These are phyloP conservation scores for Vesta saturnalis DNA, from an alignment of 2,888 invertebrate genomes.

Conservation along the genomic window DNA sequence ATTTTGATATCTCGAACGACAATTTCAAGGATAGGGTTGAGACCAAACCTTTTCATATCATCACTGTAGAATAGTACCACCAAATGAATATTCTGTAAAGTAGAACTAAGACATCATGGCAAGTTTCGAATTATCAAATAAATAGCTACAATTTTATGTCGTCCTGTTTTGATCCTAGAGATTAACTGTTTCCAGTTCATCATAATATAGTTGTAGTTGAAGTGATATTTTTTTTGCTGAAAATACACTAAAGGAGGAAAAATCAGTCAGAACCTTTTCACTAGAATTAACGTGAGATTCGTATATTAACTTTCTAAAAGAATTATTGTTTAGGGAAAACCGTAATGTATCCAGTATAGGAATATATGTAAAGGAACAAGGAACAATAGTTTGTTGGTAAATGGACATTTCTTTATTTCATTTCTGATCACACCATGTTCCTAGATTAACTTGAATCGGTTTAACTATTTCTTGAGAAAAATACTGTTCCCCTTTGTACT, in stretches of 20 bases:
- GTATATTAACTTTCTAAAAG: conserved; percentile 18
- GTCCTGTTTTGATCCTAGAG: conserved; percentile 33
- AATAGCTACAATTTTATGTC: conserved; percentile 29
- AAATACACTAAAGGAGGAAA: neutral
- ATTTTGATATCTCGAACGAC: conserved; percentile 36
- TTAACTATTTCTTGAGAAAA: conserved; percentile 22
- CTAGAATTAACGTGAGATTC: neutral
- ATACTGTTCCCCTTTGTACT: conserved; percentile 23
- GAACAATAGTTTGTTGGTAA: conserved; percentile 11
- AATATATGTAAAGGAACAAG: conserved; percentile 22
- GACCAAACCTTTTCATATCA: conserved; percentile 10
- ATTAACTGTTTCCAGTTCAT: conserved; percentile 33
- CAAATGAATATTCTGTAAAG: conserved; percentile 28
- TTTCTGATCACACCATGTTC: conserved; percentile 15
- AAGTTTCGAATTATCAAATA: conserved; percentile 22
- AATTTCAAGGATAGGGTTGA: conserved; percentile 31
- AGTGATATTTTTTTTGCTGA: conserved; percentile 18
- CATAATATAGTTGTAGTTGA: conserved; percentile 33
- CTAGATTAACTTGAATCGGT: conserved; percentile 13
- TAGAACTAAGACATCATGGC: conserved; percentile 25
- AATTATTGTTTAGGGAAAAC: conserved; percentile 20
- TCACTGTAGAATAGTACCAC: conserved; percentile 10
- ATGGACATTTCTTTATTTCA: conserved; percentile 7
- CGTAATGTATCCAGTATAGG: conserved; percentile 20
- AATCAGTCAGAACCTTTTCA: neutral